Evolutionary conservation across 1,140 invertebrate genomes (phyloP), one percentile per base, ranked within the genome.

Genomic region (Sipha flava): DNA sequence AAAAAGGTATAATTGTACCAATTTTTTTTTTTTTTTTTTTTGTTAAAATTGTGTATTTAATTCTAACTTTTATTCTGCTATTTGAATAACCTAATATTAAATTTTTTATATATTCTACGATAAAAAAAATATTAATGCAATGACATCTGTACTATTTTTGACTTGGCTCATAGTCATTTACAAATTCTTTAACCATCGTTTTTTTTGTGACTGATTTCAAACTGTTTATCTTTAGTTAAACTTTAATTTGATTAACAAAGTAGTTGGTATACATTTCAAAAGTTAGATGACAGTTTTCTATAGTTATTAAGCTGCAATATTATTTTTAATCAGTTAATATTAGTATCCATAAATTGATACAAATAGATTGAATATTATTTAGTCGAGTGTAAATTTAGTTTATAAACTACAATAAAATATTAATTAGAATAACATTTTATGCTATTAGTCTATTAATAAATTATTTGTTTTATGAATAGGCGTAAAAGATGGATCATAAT

Each of bases 401-500:
- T n/a, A n/a, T n/a, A n/a, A n/a, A n/a, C n/a, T n/a, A n/a, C n/a
- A n/a, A n/a, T n/a, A n/a, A n/a, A n/a, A n/a, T n/a, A n/a, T n/a
- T n/a, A n/a, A n/a, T n/a, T n/a, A n/a, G n/a, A n/a, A n/a, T n/a
- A n/a, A n/a, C 10, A 62, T 62, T 21, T 1, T 62, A 62, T 34
- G 2, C n/a, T 37, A 62, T n/a, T 1, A 0, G 1, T 34, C 16
- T 21, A 18, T 68, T 16, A 45, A 3, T 18, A 1, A 18, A 34
- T 52, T 52, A 34, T 52, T 75, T 54, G 62, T 66, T 75, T 37
- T 3, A 31, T 49, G 29, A 31, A 49, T 75, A n/a, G n/a, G n/a
- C n/a, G 18, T 37, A 75, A 31, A 59, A 77, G 16, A 77, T 77
- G 73, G 73, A 77, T n/a, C n/a, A n/a, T 12, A 77, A 77, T 3